These are phyloP conservation scores for Bimastos eiseni DNA, from an alignment of 2,888 invertebrate genomes.

Conservation along the genomic window DNA sequence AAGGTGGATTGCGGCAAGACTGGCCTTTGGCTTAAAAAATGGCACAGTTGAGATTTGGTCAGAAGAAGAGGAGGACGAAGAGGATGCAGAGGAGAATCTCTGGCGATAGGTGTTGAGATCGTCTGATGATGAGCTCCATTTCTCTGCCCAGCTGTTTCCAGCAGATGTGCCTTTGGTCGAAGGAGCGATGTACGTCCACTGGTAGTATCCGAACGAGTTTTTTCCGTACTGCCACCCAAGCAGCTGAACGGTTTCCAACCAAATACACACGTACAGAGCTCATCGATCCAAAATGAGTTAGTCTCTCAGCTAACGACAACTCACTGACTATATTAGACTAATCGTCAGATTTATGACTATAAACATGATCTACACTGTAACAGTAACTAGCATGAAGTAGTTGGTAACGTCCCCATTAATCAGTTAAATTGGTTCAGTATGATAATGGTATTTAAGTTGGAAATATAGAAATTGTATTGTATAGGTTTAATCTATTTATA, in stretches of 20 bases:
- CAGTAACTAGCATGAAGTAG: no score
- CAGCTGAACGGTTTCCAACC: slow-evolving; percentile 23
- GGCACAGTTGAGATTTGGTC: neutral
- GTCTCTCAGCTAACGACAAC: no score
- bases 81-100: neutral
- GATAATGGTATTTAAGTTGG: no score
- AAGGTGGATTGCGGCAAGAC: neutral
- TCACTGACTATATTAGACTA: no score
- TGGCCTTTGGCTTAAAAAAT: slow-evolving; percentile 21
- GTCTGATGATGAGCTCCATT: neutral
- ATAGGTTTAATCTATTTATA: no score
- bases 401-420: no score
- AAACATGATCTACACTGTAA: no score
- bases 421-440: no score
- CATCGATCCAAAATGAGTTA: neutral
- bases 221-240: slow-evolving; percentile 25
- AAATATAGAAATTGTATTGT: no score
- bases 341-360: no score
- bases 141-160: neutral
- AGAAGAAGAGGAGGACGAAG: neutral
- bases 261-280: neutral
- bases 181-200: slow-evolving; percentile 27
- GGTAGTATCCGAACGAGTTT: slow-evolving; percentile 31
- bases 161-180: neutral
- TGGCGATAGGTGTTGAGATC: neutral